A percentile compares a stretch with the other conserved stretches of the same genome.
phyloP scores from a whole-genome alignment of 2,888 invertebrate species.

The Cryptocheilus praepositus region DNA sequence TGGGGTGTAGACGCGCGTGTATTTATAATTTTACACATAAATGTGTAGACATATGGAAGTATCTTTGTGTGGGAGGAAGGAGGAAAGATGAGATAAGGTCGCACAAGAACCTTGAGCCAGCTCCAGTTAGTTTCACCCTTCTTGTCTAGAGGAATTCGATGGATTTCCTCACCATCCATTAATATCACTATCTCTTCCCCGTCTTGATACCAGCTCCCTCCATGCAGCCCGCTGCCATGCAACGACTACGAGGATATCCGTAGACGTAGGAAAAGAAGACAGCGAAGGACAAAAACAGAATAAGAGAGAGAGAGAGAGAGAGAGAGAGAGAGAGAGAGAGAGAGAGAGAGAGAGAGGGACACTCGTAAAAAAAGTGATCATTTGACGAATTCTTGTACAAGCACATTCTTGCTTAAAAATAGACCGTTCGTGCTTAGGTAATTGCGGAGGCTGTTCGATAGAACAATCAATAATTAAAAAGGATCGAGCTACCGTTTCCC shows the following conservation, averaged over 20 bases:
- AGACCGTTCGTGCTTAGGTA: not conserved
- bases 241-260: conserved; percentile 57
- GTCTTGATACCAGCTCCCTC: conserved; percentile 80
- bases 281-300: conserved; percentile 23
- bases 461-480: not conserved
- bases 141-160: conserved; percentile 80
- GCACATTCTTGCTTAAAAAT: not conserved
- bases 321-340: not conserved
- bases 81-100: conserved; percentile 26
- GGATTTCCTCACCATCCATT: conserved; percentile 80
- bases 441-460: not conserved
- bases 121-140: conserved; percentile 81
- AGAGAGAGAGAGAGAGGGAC: conserved; percentile 12
- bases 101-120: conserved; percentile 80
- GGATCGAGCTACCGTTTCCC: conserved; percentile 3
- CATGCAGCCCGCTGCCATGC: conserved; percentile 57
- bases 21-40: not conserved
- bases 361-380: conserved; percentile 5
- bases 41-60: conserved; percentile 7
- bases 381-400: not conserved
- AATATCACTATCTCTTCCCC: conserved; percentile 78
- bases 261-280: conserved; percentile 38
- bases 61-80: conserved; percentile 16
- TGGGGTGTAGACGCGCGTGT: no score
- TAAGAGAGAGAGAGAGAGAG: conserved; percentile 13